Evolutionary conservation across 1,140 invertebrate species (phyloP), one percentile per base, ranked within the genome.

Genomic region (Bombus haemorrhoidalis): DNA sequence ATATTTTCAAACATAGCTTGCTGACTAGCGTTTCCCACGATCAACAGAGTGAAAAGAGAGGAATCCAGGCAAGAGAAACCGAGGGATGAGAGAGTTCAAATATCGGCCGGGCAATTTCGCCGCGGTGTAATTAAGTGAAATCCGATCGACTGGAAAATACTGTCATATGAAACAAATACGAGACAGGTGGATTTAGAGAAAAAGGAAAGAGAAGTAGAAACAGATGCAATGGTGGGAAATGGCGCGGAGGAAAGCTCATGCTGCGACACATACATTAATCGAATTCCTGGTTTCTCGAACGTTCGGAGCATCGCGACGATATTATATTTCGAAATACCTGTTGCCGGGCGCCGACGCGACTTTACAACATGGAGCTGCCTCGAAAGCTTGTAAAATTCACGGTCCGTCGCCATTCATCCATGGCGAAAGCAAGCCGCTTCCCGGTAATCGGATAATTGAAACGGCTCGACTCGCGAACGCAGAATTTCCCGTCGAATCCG

Each of bases 271-370:
- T 62, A 79, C 39, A 72, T 53, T 83, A 86, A 86, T 86, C 78
- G 78, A 86, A 81, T 86, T 43, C n/a, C 34, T 69, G 47, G 34
- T 41, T 71, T 86, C 43, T 47, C 53, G 53, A 59, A 64, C 76
- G 1, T 39, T 43, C 25, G n/a, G 10, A 43, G 41, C 57, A 22
- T 73, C 59, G 72, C 12, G 18, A 25, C 39, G 79, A 81, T 81
- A 81, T 85, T 81, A 68, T 80, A 62, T 85, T 85, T 74, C 59
- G 10, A 74, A 85, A 81, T 85, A 85, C 84, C 84, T 85, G 84
- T 85, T 85, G 84, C 78, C 59, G 37, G 3, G 22, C n/a, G 5
- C 62, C n/a, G n/a, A 6, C 9, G 32, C n/a, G 15, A 13, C 22
- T 37, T 28, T 28, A 39, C 25, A 22, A 41, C 47, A 37, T n/a